phyloP scores from a whole-genome alignment of 2,797 vertebrate genomes.

The Graptemys geographica region DNA sequence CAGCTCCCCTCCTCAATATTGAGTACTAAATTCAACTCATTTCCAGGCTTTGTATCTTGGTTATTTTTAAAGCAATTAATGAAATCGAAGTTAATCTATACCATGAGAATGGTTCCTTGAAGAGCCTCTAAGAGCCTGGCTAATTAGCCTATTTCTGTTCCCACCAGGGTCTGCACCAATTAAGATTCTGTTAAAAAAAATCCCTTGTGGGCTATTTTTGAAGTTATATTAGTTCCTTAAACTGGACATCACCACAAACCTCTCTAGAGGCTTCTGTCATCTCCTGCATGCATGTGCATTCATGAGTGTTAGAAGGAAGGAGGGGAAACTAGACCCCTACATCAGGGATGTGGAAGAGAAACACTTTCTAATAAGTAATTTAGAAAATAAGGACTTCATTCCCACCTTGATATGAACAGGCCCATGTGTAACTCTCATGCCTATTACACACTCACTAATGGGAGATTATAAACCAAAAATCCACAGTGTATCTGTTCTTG shows the following conservation, averaged over 20 bases:
- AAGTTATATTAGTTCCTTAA: neutral
- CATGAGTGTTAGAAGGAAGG: accelerated
- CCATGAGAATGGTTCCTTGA: neutral
- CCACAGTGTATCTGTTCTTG: neutral
- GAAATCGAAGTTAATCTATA: conserved; percentile 9
- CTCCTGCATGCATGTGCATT: neutral
- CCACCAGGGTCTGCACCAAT: neutral
- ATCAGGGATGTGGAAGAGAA: neutral
- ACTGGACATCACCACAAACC: neutral
- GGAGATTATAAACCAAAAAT: neutral
- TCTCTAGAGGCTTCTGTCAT: neutral
- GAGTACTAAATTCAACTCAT: neutral
- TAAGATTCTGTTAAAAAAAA: neutral
- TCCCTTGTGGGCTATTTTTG: neutral
- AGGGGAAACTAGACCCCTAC: conserved; percentile 7
- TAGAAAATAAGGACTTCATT: neutral
- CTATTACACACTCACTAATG: neutral
- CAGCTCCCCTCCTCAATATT: neutral
- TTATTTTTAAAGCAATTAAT: conserved; percentile 31
- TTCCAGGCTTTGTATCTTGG: neutral
- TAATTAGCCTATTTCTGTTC: conserved; percentile 14
- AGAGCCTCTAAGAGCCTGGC: neutral
- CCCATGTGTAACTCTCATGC: neutral
- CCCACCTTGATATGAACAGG: neutral
- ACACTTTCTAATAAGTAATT: neutral